Percentiles rank a stretch among this genome's conserved stretches.
phyloP scores from a whole-genome alignment of 2,888 invertebrate species.

The Chymomyza fuscimana region DNA sequence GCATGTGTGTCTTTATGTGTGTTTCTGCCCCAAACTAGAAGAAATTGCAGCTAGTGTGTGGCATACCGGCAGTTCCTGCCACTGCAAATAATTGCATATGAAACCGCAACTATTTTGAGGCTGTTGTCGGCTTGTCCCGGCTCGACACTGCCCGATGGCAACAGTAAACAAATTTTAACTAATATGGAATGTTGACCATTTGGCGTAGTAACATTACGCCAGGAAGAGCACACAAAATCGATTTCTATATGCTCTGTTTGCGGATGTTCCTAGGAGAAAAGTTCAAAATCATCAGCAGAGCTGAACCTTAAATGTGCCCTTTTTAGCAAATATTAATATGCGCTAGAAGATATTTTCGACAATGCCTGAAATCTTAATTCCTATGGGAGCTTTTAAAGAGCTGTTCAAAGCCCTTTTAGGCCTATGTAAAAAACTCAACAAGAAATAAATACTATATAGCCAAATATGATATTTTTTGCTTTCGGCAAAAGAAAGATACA shows the following conservation, averaged over 20 bases:
- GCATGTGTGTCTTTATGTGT: conserved; percentile 1
- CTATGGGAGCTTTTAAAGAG: too few relatives aligned
- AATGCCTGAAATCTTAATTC: too few relatives aligned
- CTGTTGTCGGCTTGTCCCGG: conserved; percentile 51
- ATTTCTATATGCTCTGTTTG: conserved; percentile 8
- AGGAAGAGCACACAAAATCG: background rate
- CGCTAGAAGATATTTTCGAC: too few relatives aligned
- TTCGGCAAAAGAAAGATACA: too few relatives aligned
- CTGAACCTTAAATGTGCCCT: too few relatives aligned
- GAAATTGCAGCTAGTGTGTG: background rate
- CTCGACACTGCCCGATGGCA: background rate
- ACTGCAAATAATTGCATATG: conserved; percentile 69
- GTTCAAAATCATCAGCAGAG: too few relatives aligned
- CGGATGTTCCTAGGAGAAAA: background rate
- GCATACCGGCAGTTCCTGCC: background rate
- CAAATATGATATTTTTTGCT: too few relatives aligned
- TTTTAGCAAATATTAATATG: too few relatives aligned
- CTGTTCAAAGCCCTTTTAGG: too few relatives aligned
- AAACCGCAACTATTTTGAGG: conserved; percentile 62
- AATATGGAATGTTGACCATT: background rate
- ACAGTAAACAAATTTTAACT: background rate
- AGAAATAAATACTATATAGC: too few relatives aligned
- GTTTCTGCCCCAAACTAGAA: background rate
- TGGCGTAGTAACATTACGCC: background rate
- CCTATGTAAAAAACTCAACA: too few relatives aligned